Base-by-base conservation (phyloP, 2,888 invertebrate genomes). In the Elaeidobius kamerunicus region DNA sequence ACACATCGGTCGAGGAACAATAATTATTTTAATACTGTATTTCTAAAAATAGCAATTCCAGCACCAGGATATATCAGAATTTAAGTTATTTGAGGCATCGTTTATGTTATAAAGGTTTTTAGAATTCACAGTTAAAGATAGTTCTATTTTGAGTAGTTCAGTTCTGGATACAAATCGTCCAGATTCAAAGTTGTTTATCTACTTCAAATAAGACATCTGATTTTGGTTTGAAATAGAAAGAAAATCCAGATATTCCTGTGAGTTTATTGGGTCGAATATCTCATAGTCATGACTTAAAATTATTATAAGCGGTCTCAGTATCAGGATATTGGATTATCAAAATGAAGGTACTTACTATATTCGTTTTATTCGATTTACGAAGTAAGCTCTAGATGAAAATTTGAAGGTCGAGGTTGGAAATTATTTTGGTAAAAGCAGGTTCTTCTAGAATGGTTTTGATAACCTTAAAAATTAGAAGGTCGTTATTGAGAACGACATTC, bases 1-100 rank as follows among this genome's bases (percentile, higher is more conserved):
- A 47, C 19, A 19, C 42, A 40, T 41, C 50, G n/a, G n/a, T 46
- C 12, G n/a, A 15, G 6, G 39, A 41, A 15, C 41, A 4, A 6
- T 34, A 9, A 14, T 30, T 18, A 40, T 49, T 48, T 16, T 15
- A 17, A 18, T 34, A 36, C 30, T 0, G 45, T 27, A 15, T 38
- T 34, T 41, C 36, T 55, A 39, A 55, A 50, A 39, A 54, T 39
- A 2, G 49, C 39, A 12, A 49, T 43, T 44, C 48, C 54, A 27
- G 48, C 54, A 12, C 45, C 50, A 5, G 39, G 28, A 18, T 50
- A 49, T 16, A 50, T 50, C 9, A 50, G 20, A 27, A 41, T n/a
- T 39, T 7, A 20, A 23, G 1, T 6, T 15, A 17, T 36, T 9
- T 7, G 16, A 16, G 2, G 14, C 34, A 14, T 34, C 12, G 11